Conservation (phyloP, 2,797 vertebrate genomes). For the Anguilla obscura region DNA sequence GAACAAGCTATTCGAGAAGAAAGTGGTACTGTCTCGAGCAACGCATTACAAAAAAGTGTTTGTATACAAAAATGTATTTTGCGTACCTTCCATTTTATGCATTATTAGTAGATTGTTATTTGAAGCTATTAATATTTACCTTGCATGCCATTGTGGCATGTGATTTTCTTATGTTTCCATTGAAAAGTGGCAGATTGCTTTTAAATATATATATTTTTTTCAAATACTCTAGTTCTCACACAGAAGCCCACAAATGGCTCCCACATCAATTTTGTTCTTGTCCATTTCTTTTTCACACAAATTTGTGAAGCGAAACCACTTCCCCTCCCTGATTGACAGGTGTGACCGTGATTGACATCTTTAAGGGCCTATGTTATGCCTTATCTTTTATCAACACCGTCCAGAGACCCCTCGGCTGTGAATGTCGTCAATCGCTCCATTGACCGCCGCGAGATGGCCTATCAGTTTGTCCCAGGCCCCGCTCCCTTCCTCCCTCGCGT, state of each 20-base stretch:
- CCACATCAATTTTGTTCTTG: background rate
- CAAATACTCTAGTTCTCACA: background rate
- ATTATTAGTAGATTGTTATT: background rate
- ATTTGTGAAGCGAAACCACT: background rate
- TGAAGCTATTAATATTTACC: background rate
- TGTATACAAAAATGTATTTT: background rate
- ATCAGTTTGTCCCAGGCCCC: constrained; percentile 7
- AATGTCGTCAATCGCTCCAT: constrained; percentile 19
- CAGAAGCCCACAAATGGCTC: background rate
- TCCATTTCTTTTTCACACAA: background rate
- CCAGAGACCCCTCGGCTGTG: background rate
- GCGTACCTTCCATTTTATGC: background rate
- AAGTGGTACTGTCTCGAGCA: background rate
- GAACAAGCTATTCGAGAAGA: background rate
- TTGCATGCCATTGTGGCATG: background rate
- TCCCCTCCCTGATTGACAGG: background rate
- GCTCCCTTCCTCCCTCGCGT: background rate
- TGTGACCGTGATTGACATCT: background rate
- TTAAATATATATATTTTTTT: background rate
- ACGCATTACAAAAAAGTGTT: background rate
- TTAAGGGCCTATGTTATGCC: background rate
- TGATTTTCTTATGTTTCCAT: background rate
- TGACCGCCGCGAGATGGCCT: background rate
- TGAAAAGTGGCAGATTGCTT: background rate
- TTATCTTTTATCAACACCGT: background rate